phyloP scores from a whole-genome alignment of 2,888 invertebrate genomes.

The Neoascia interrupta region DNA sequence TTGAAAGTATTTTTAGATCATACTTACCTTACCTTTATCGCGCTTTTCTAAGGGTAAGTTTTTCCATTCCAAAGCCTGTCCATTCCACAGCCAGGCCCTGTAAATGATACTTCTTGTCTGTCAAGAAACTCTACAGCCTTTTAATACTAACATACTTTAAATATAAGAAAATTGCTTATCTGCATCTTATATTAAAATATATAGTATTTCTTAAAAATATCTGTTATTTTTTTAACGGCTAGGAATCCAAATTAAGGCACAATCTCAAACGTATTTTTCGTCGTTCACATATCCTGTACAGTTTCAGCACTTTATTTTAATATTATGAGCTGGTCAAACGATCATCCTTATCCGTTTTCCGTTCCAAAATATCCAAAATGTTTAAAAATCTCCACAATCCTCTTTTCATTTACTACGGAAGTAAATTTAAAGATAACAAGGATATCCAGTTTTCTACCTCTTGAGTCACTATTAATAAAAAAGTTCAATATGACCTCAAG shows the following conservation, averaged over 20 bases:
- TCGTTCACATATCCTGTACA: neutral
- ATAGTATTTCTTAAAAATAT: neutral
- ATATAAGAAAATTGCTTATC: too few relatives aligned
- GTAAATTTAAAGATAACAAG: constrained; percentile 35
- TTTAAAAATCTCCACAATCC: constrained; percentile 4
- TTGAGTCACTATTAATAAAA: constrained; percentile 22
- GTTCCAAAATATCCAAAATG: constrained; percentile 6
- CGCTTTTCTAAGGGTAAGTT: too few relatives aligned
- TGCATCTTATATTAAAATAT: too few relatives aligned
- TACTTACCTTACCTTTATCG: too few relatives aligned
- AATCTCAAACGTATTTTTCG: neutral
- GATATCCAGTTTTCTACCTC: neutral
- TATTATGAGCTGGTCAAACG: constrained; percentile 26
- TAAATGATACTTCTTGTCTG: too few relatives aligned
- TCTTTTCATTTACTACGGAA: constrained; percentile 9
- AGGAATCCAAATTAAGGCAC: too few relatives aligned
- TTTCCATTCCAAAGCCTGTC: too few relatives aligned
- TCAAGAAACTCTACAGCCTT: too few relatives aligned
- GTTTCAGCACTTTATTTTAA: constrained; percentile 5
- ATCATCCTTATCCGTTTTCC: constrained; percentile 12
- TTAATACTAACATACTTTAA: too few relatives aligned
- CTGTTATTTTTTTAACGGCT: too few relatives aligned
- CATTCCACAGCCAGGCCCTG: too few relatives aligned
- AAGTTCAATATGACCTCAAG: constrained; percentile 37
- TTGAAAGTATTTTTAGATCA: too few relatives aligned